Evolutionary conservation across 1,140 invertebrate genomes (phyloP).

Genomic region (Leptopilina boulardi): DNA sequence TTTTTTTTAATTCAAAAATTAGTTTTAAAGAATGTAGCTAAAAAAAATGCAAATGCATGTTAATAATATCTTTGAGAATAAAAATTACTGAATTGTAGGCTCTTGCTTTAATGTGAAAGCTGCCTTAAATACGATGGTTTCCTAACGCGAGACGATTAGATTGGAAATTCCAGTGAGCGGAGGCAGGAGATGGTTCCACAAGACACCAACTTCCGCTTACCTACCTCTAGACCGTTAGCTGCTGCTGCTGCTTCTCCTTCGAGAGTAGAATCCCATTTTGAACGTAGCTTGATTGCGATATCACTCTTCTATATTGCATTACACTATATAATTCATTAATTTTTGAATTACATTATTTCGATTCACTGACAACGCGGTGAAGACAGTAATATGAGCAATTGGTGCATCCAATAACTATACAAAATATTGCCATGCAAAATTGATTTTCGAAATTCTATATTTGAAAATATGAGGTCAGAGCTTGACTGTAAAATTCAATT

Average conservation of each 20-base stretch:
- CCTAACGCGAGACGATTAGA: slow-evolving; percentile 4
- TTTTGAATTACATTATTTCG: background rate
- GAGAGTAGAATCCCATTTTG: slow-evolving; percentile 31
- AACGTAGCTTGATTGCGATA: slow-evolving; percentile 15
- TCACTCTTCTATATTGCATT: slow-evolving; percentile 21
- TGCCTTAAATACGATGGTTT: slow-evolving; percentile 7
- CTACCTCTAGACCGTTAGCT: slow-evolving; percentile 8
- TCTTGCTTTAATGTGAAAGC: slow-evolving; percentile 13
- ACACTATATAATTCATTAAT: slow-evolving; percentile 17
- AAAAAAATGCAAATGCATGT: background rate
- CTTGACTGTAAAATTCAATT: background rate
- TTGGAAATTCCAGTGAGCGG: slow-evolving; percentile 24
- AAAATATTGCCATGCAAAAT: background rate
- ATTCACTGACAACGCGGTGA: background rate
- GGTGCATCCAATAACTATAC: background rate
- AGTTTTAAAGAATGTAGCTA: no score
- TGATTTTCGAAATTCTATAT: background rate
- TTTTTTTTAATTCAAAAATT: no score
- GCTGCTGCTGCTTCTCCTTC: slow-evolving; percentile 8
- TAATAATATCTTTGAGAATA: background rate
- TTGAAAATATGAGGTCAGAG: background rate
- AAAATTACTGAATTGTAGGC: slow-evolving; percentile 1
- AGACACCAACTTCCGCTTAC: slow-evolving; percentile 24
- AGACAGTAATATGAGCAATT: background rate
- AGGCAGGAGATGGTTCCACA: slow-evolving; percentile 3